phyloP scores from a whole-genome alignment of 2,888 invertebrate genomes.

The Andrena hattorfiana region DNA sequence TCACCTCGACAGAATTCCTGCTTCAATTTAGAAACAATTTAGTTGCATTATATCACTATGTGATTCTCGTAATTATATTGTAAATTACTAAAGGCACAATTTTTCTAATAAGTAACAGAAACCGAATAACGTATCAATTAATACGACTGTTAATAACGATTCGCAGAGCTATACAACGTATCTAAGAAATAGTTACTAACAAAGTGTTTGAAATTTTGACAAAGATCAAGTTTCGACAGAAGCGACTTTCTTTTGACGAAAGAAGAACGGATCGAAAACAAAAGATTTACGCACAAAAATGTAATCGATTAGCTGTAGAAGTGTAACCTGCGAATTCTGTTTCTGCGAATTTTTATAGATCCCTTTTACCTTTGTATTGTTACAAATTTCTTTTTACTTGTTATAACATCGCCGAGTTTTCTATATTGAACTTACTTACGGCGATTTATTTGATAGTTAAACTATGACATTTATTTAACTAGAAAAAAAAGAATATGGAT shows the following conservation, averaged over 20 bases:
- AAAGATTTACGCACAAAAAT: slow-evolving; percentile 42
- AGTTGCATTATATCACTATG: background rate
- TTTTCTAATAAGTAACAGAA: no score
- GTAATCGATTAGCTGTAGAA: slow-evolving; percentile 49
- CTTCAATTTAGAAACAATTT: background rate
- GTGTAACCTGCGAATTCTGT: slow-evolving; percentile 51
- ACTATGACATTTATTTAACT: slow-evolving; percentile 9
- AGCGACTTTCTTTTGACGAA: slow-evolving; percentile 42
- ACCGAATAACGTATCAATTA: no score
- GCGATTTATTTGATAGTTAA: slow-evolving; percentile 3
- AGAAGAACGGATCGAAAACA: slow-evolving; percentile 46
- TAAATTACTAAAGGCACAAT: background rate
- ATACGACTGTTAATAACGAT: no score
- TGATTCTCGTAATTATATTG: background rate
- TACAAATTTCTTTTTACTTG: slow-evolving; percentile 44
- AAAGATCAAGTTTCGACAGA: background rate
- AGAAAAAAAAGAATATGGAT: slow-evolving; percentile 38
- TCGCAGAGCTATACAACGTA: no score
- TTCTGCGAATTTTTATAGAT: slow-evolving; percentile 50
- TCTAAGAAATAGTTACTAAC: no score
- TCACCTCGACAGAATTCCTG: no score
- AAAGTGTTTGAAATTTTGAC: background rate
- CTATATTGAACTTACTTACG: slow-evolving; percentile 7
- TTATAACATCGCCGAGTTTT: slow-evolving; percentile 20
- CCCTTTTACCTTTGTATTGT: slow-evolving; percentile 47